These are phyloP conservation scores for Acronicta aceris DNA, from an alignment of 2,888 invertebrate species.

Conservation along the genomic window DNA sequence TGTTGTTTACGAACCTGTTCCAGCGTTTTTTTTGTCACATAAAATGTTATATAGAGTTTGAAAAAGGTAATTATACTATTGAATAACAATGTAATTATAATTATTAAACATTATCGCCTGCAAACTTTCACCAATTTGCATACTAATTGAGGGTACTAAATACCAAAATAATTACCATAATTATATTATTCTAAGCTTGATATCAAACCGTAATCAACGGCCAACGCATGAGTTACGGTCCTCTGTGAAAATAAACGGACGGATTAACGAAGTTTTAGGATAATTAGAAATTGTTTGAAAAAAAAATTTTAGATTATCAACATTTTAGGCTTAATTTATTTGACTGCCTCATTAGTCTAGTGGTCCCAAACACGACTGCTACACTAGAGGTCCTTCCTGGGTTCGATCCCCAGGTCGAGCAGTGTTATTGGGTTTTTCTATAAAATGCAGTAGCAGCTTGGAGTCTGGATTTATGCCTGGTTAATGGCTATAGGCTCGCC, in stretches of 20 bases:
- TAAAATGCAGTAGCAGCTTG: too few species aligned
- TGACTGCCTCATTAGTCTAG: too few species aligned
- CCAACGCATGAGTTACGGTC: slow-evolving; percentile 27
- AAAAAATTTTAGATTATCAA: not conserved
- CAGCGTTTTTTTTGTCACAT: too few species aligned
- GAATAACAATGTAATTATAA: not conserved
- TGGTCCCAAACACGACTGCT: too few species aligned
- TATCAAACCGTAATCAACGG: slow-evolving; percentile 45
- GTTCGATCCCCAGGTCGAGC: too few species aligned
- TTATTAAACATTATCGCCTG: not conserved
- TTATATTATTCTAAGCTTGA: slow-evolving; percentile 23
- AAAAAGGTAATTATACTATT: not conserved
- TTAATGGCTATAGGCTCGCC: too few species aligned
- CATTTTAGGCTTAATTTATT: too few species aligned
- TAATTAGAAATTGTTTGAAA: slow-evolving; percentile 5
- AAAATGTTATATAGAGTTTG: too few species aligned
- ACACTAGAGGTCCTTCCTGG: too few species aligned
- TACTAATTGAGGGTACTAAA: slow-evolving; percentile 19
- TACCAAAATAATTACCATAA: slow-evolving; percentile 31
- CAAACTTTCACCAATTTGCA: slow-evolving; percentile 1
- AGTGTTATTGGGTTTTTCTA: too few species aligned
- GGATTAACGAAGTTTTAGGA: slow-evolving; percentile 9
- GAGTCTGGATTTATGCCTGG: too few species aligned
- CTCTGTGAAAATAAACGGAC: slow-evolving; percentile 22
- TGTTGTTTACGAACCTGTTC: too few species aligned